Conservation (phyloP, 1,140 invertebrate species). For the Diuraphis noxia region DNA sequence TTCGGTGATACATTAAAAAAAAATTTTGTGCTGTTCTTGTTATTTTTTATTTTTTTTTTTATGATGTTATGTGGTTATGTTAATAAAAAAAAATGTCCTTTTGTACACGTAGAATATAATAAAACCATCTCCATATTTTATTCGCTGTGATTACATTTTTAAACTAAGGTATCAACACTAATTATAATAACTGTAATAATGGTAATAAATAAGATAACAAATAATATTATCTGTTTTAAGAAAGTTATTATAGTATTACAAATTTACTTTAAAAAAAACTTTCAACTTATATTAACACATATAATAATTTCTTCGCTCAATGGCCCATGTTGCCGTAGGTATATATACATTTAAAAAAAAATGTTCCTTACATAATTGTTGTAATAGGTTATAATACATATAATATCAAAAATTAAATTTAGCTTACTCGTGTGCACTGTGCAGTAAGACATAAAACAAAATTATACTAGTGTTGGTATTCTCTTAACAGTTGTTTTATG, state of each 20-base stretch:
- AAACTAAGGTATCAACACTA: not conserved
- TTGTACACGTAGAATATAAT: not conserved
- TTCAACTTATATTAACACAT: too few species aligned
- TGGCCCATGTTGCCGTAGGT: too few species aligned
- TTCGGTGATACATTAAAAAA: not conserved
- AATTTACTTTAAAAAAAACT: too few species aligned
- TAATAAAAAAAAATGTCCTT: not conserved
- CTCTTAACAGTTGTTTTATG: not conserved
- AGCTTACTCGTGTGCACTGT: not conserved
- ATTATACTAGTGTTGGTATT: not conserved
- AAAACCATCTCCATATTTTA: not conserved
- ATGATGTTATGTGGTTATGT: not conserved
- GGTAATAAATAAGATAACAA: too few species aligned
- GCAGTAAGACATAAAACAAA: not conserved
- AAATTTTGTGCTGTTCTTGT: not conserved
- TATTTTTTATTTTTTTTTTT: not conserved
- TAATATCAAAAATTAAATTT: not conserved
- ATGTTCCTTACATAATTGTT: not conserved
- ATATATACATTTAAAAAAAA: too few species aligned
- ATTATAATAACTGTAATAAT: too few species aligned
- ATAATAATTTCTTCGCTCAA: too few species aligned
- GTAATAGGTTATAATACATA: not conserved
- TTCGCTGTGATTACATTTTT: not conserved
- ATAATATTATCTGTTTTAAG: not conserved
- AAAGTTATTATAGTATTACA: too few species aligned